Percentiles rank a stretch among this genome's conserved stretches.
phyloP scores from a whole-genome alignment of 2,113 vertebrate species.

The Catagonus wagneri region DNA sequence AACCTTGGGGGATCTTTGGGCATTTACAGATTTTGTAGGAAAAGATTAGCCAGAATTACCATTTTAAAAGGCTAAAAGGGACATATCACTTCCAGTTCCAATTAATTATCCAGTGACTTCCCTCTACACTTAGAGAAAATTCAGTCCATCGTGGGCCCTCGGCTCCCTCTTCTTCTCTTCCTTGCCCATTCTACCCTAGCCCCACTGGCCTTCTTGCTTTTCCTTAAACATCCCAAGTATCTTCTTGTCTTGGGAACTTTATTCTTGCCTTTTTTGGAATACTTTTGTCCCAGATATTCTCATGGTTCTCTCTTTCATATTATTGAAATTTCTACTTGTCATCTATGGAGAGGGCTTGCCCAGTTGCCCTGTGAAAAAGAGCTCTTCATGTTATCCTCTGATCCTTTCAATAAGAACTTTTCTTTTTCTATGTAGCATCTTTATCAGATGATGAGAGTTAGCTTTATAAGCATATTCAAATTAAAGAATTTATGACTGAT shows the following conservation, averaged over 20 bases:
- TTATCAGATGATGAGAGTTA: background rate
- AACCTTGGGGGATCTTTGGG: background rate
- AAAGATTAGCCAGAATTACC: background rate
- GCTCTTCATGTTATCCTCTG: background rate
- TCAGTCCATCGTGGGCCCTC: background rate
- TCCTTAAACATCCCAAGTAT: background rate
- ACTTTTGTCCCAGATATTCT: background rate
- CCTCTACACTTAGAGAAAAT: background rate
- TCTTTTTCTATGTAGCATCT: background rate
- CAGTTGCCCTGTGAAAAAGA: background rate
- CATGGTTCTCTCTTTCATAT: background rate
- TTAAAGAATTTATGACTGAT: background rate
- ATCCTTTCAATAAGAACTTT: background rate
- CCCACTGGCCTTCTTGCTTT: background rate
- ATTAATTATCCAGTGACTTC: background rate
- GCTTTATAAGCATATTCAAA: background rate
- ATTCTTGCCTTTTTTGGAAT: background rate
- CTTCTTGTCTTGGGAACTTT: background rate
- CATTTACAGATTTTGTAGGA: background rate
- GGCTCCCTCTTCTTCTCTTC: background rate
- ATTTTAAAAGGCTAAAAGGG: background rate
- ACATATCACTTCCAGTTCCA: background rate
- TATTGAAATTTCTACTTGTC: background rate
- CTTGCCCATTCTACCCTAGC: background rate
- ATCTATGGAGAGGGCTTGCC: background rate